Percentiles rank a stretch among this genome's conserved stretches.
These are phyloP conservation scores for Ecdyonurus torrentis DNA, from an alignment of 2,888 invertebrate genomes.

Conservation along the genomic window DNA sequence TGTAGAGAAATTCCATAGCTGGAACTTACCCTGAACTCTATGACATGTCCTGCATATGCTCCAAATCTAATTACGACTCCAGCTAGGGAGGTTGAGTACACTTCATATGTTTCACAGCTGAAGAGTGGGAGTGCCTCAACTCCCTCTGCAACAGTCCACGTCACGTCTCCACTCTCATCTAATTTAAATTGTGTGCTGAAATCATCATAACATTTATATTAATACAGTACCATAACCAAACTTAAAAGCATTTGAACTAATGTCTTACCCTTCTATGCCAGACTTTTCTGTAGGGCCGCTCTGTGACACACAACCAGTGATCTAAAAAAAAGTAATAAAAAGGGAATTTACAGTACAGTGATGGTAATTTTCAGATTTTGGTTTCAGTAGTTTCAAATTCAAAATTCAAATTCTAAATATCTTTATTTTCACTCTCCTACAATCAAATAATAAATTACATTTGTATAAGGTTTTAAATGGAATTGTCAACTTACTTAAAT, in stretches of 20 bases:
- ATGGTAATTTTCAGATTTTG: too few species aligned
- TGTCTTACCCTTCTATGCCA: conserved; percentile 34
- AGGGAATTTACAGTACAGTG: too few species aligned
- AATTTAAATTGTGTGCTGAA: conserved; percentile 30
- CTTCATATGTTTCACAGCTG: conserved; percentile 50
- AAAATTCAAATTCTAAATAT: too few species aligned
- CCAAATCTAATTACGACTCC: conserved; percentile 37
- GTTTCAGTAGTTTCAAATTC: too few species aligned
- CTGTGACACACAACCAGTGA: conserved; percentile 30
- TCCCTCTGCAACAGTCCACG: conserved; percentile 40
- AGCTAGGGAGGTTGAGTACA: conserved; percentile 24
- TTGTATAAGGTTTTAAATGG: too few species aligned
- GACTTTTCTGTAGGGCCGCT: conserved; percentile 29
- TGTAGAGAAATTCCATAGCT: not conserved
- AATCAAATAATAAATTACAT: too few species aligned
- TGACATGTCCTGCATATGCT: conserved; percentile 44
- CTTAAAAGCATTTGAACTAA: not conserved
- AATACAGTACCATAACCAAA: not conserved
- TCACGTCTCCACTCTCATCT: conserved; percentile 44
- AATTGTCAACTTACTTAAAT: too few species aligned
- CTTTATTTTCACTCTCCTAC: too few species aligned
- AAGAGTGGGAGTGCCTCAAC: conserved; percentile 40
- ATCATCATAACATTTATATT: conserved; percentile 8
- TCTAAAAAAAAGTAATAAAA: conserved; percentile 27
- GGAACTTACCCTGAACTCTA: conserved; percentile 35